A percentile compares a stretch with the other conserved stretches of the same genome.
These are phyloP conservation scores for Octodon degus DNA, from an alignment of 2,113 vertebrate genomes.

Conservation along the genomic window DNA sequence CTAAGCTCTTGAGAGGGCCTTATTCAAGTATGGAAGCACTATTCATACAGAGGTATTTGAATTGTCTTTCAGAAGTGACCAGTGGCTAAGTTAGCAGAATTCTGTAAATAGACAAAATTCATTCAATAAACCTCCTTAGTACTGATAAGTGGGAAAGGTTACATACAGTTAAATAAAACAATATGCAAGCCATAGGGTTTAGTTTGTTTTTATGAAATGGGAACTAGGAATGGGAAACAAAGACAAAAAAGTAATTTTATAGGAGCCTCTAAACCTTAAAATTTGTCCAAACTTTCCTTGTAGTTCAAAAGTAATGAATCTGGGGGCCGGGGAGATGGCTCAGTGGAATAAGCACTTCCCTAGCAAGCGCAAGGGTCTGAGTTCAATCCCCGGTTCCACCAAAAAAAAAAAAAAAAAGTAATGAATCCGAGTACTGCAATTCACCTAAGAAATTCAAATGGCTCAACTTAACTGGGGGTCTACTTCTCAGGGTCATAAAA, in stretches of 20 bases:
- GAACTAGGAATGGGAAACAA: neutral
- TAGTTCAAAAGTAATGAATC: too few species aligned
- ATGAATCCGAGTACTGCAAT: too few species aligned
- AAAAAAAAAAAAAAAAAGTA: too few species aligned
- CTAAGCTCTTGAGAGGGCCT: neutral
- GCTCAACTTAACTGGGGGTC: neutral
- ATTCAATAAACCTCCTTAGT: neutral
- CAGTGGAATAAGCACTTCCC: too few species aligned
- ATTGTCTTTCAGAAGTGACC: neutral
- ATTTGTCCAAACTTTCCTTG: neutral
- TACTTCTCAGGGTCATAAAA: neutral
- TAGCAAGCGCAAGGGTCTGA: too few species aligned
- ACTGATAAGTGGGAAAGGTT: neutral
- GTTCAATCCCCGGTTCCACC: too few species aligned
- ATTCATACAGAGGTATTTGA: too few species aligned
- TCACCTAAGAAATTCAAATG: neutral
- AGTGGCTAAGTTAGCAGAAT: neutral
- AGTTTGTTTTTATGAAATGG: neutral
- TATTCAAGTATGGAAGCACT: neutral
- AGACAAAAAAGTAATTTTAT: neutral
- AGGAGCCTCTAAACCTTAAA: neutral
- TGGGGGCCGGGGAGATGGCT: too few species aligned
- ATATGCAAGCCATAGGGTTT: neutral
- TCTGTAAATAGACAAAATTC: neutral
- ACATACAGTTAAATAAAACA: neutral